Base-by-base conservation (phyloP, 2,113 vertebrate genomes). In the Alosa alosa region DNA sequence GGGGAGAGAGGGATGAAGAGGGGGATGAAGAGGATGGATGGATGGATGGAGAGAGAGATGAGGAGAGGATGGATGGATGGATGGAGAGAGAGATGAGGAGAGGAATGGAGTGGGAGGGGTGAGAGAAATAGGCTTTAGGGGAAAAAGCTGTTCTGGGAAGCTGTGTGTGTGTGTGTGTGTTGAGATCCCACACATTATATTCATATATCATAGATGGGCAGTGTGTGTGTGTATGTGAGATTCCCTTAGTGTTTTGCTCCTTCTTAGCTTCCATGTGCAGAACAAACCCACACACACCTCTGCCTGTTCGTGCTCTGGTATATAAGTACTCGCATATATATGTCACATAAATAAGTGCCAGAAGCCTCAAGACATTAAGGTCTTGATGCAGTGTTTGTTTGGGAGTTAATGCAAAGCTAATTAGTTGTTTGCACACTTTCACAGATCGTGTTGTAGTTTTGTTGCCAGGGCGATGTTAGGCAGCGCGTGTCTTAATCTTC, bases 121-220 rank as follows among this genome's bases (percentile, higher is more conserved):
- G 83, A 84, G 72, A 86, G 84, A 83, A 31, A 36, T 31, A 84
- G 84, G 84, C 75, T 44, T 82, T 57, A 78, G 45, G 84, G 82
- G 10, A 3, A 45, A 20, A 68, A n/a, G 13, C 84, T 86, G 52
- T 78, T 78, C 82, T 49, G 84, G 82, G 82, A 52, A 82, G 4
- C 2, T 75, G 68, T 75, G 68, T 36, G 68, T 36, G 31, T 39
- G 64, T 36, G 31, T 39, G 64, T 13, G 64, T 41, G 13, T 41
- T 31, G 41, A 44, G 41, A 44, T 44, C 41, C 41, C 41, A 44
- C 41, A 44, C 41, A 44, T 44, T 44, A 44, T 44, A 44, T 44
- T 44, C 4, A 4, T 44, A 4, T 44, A 4, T 44, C 31, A 31
- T 31, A 31, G 31, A 31, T 31, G 31, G 31, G 31, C 31, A 31